Percentiles rank a stretch among this genome's conserved stretches.
These are phyloP conservation scores for Perccottus glenii DNA, from an alignment of 2,113 vertebrate genomes.

Conservation along the genomic window DNA sequence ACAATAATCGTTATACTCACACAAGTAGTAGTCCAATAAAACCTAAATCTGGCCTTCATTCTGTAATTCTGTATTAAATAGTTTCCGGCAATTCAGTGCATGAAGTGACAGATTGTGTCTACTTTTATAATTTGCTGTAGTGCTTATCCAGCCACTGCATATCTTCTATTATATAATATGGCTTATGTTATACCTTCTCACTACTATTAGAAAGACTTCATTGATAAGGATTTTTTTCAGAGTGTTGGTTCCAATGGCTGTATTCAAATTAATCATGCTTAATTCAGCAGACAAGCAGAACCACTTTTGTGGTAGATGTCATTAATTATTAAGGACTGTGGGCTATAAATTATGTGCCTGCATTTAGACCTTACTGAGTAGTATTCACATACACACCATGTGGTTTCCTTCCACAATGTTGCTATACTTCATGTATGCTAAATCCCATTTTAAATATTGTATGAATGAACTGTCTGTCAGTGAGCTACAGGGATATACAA, in stretches of 20 bases:
- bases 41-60: too few relatives aligned
- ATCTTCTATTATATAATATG: neutral
- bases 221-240: slow-evolving; percentile 46
- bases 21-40: too few relatives aligned
- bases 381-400: slow-evolving; percentile 24
- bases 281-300: slow-evolving; percentile 57
- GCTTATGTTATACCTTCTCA: slow-evolving; percentile 43
- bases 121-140: too few relatives aligned
- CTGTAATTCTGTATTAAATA: too few relatives aligned
- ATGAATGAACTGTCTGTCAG: neutral
- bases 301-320: slow-evolving; percentile 42
- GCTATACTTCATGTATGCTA: slow-evolving; percentile 12
- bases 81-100: too few relatives aligned
- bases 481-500: too few relatives aligned
- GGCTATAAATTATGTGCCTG: slow-evolving; percentile 36
- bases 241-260: slow-evolving; percentile 44
- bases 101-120: too few relatives aligned
- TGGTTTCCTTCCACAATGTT: slow-evolving; percentile 9
- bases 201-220: slow-evolving; percentile 30
- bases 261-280: slow-evolving; percentile 67
- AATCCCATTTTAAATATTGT: neutral
- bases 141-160: slow-evolving; percentile 23
- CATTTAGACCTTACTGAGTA: slow-evolving; percentile 33
- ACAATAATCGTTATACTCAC: too few relatives aligned
- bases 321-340: slow-evolving; percentile 66